Conservation (phyloP, 2,113 vertebrate species). For the Trinectes maculatus region DNA sequence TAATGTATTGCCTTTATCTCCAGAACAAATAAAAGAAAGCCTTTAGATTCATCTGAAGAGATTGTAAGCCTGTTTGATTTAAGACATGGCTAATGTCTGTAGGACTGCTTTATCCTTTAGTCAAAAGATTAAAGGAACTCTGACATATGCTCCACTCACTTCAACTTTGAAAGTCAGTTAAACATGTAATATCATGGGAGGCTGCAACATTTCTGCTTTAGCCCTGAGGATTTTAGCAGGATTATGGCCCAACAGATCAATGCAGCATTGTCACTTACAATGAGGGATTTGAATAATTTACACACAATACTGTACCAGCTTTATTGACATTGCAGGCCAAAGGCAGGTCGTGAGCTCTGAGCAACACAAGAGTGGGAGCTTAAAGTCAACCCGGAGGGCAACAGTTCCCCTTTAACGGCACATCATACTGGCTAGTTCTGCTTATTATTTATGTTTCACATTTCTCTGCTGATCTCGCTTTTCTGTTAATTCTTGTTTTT, state of each 20-base stretch:
- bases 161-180: constrained; percentile 1
- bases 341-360: too few species aligned
- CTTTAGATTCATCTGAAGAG: constrained; percentile 36
- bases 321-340: too few species aligned
- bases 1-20: constrained; percentile 39
- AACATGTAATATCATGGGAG: constrained; percentile 4
- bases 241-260: constrained; percentile 38
- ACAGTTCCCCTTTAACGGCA: too few species aligned
- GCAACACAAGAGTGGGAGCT: too few species aligned
- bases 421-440: too few species aligned
- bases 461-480: too few species aligned
- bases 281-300: too few species aligned
- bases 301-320: too few species aligned
- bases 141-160: neutral
- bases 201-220: constrained; percentile 3
- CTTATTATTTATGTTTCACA: too few species aligned
- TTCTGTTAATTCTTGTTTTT: too few species aligned
- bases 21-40: constrained; percentile 50
- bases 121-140: neutral
- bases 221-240: constrained; percentile 5
- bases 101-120: constrained; percentile 1
- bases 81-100: constrained; percentile 54
- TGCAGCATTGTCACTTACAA: too few species aligned
- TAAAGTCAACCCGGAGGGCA: too few species aligned
- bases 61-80: constrained; percentile 67